phyloP scores from a whole-genome alignment of 2,113 vertebrate species.

The Callocephalon fimbriatum region DNA sequence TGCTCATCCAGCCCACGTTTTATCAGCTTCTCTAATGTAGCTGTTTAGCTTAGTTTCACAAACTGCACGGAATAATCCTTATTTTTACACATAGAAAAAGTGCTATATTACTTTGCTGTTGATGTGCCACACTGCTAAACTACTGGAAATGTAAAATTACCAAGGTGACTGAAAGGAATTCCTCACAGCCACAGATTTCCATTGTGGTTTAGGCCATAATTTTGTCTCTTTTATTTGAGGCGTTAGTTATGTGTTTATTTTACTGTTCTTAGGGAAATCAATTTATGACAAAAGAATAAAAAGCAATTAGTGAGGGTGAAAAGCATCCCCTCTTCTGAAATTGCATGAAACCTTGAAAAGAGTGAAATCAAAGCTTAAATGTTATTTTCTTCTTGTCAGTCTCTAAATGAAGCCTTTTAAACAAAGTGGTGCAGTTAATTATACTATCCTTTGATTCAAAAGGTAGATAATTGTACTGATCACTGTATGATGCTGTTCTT shows the following conservation, averaged over 20 bases:
- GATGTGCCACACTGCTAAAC: background rate
- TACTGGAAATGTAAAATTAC: background rate
- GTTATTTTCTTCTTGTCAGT: background rate
- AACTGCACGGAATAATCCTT: background rate
- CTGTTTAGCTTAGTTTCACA: background rate
- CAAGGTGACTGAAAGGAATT: background rate
- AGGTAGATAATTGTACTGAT: background rate
- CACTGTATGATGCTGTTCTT: background rate
- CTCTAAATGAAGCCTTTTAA: background rate
- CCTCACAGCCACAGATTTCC: background rate
- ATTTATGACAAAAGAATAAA: background rate
- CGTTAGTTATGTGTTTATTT: background rate
- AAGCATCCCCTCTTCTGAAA: background rate
- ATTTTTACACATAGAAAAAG: background rate
- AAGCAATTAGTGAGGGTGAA: background rate
- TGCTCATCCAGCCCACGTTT: background rate
- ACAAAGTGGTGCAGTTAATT: background rate
- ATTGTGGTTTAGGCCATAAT: background rate
- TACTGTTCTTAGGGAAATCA: background rate
- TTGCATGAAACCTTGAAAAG: background rate
- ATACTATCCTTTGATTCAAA: background rate
- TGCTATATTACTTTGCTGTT: background rate
- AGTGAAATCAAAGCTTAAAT: background rate
- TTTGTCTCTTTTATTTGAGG: background rate
- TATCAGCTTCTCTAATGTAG: background rate